Conservation (phyloP, 2,113 vertebrate genomes). For the Saimiri boliviensis region DNA sequence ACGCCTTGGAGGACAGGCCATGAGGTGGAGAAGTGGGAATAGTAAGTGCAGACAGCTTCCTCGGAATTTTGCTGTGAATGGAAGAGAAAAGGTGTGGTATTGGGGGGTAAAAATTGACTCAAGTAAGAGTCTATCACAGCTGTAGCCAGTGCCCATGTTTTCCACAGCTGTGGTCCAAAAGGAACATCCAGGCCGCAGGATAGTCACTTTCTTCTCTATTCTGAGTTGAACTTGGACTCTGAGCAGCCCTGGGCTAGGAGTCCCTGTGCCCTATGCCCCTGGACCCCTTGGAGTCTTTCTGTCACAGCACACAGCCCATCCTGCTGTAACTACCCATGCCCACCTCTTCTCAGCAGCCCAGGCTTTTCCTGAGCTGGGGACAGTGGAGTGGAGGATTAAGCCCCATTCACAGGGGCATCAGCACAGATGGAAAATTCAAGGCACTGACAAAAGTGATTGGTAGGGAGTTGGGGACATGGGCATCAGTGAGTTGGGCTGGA, state of each 20-base stretch:
- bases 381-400: neutral
- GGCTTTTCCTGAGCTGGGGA: neutral
- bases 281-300: neutral
- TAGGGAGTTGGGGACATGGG: neutral
- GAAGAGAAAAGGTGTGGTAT: neutral
- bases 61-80: neutral
- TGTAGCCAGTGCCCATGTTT: too few species aligned
- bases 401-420: neutral
- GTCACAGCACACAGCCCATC: neutral
- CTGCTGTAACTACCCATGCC: accelerated
- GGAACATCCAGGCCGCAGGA: neutral
- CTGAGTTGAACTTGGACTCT: neutral
- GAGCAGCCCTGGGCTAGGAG: neutral
- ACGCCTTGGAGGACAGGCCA: neutral
- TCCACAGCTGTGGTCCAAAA: neutral
- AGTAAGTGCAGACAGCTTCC: neutral
- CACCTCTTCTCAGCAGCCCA: neutral
- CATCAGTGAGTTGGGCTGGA: neutral
- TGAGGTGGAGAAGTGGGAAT: neutral
- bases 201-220: neutral
- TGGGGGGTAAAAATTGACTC: neutral
- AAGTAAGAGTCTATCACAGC: neutral
- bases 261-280: neutral
- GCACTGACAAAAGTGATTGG: neutral
- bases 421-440: neutral